Conservation (phyloP, 2,113 vertebrate genomes). For the Rhipidura dahli region DNA sequence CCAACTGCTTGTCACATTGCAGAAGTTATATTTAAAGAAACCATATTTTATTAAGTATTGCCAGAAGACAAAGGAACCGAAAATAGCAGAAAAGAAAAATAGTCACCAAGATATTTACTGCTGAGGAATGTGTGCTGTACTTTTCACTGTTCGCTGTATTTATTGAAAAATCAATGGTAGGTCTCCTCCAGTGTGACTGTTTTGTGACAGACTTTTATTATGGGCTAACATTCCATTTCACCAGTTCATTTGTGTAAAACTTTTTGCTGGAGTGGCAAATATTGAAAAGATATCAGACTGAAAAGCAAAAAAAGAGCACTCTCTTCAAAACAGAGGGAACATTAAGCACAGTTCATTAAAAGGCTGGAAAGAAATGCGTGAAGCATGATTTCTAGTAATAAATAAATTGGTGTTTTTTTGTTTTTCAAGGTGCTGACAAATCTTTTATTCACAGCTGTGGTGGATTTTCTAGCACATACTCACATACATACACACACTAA, state of each 20-base stretch:
- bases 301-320: slow-evolving; percentile 28
- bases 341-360: not conserved
- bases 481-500: not conserved
- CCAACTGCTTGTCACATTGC: slow-evolving; percentile 1
- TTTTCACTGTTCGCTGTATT: slow-evolving; percentile 67
- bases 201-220: slow-evolving; percentile 73
- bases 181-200: slow-evolving; percentile 54
- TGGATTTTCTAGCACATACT: not conserved
- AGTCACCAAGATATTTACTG: slow-evolving; percentile 66
- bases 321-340: not conserved
- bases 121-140: slow-evolving; percentile 51
- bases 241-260: slow-evolving; percentile 72
- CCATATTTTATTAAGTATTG: slow-evolving; percentile 67
- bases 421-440: not conserved
- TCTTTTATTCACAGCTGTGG: not conserved
- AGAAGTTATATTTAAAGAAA: slow-evolving; percentile 48
- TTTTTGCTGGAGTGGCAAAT: slow-evolving; percentile 72
- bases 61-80: slow-evolving; percentile 65
- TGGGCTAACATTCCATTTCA: slow-evolving; percentile 62
- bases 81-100: slow-evolving; percentile 68
- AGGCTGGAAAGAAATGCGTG: not conserved
- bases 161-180: slow-evolving; percentile 78
- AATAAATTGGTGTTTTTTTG: not conserved
- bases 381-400: not conserved
- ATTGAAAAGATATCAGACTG: slow-evolving; percentile 22